Conservation (phyloP, 2,797 vertebrate species). For the Eupleurogrammus muticus region DNA sequence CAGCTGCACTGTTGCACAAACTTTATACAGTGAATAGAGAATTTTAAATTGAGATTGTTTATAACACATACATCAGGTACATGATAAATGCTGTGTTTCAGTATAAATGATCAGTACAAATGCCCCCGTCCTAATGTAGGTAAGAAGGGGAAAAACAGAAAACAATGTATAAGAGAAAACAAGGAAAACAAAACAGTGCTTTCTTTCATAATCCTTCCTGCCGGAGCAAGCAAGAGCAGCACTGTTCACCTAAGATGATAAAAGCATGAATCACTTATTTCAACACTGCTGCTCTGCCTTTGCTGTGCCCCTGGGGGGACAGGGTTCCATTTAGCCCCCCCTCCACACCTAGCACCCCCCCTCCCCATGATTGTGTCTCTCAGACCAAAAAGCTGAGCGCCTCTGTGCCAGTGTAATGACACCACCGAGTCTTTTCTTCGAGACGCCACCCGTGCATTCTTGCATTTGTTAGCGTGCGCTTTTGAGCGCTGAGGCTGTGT, state of each 20-base stretch:
- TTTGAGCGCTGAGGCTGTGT: constrained; percentile 46
- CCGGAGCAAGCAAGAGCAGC: constrained; percentile 63
- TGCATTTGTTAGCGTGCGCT: constrained; percentile 51
- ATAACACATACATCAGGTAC: neutral
- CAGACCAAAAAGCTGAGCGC: constrained; percentile 63
- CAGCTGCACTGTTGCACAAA: neutral
- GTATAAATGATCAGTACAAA: neutral
- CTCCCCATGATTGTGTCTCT: constrained; percentile 37
- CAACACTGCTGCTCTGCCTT: constrained; percentile 75
- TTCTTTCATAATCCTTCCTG: constrained; percentile 13
- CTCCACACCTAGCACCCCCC: neutral
- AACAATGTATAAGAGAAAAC: neutral
- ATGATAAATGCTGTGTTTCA: neutral
- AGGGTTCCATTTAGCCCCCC: constrained; percentile 72
- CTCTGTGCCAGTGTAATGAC: constrained; percentile 66
- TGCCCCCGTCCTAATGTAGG: constrained; percentile 3
- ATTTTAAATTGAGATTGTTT: neutral
- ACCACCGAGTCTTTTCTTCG: constrained; percentile 61
- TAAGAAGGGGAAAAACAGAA: neutral
- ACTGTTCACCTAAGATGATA: constrained; percentile 81
- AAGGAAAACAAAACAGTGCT: neutral
- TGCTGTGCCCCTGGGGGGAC: constrained; percentile 71
- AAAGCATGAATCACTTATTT: constrained; percentile 84
- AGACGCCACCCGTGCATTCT: constrained; percentile 61
- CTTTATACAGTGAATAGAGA: neutral